These are phyloP conservation scores for Rhagoletis zephyria DNA, from an alignment of 1,140 invertebrate genomes.

Conservation along the genomic window DNA sequence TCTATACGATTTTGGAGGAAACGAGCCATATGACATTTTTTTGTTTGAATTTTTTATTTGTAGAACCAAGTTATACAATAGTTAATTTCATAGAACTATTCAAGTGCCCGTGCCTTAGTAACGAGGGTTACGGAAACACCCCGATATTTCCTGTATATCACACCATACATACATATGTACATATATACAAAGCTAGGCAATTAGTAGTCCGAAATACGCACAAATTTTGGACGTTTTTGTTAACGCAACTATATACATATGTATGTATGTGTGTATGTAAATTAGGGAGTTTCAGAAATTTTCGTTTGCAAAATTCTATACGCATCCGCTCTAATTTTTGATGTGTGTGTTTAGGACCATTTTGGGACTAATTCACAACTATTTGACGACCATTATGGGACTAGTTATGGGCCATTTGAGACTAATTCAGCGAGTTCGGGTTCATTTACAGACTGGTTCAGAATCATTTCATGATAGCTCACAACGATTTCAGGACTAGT, in stretches of 20 bases:
- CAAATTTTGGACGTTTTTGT: background rate
- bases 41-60: conserved; percentile 7
- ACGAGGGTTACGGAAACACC: conserved; percentile 29
- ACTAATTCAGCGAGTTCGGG: too few species aligned
- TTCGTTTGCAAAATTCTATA: too few species aligned
- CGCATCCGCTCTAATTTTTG: too few species aligned
- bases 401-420: too few species aligned
- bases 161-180: background rate
- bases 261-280: background rate
- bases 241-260: background rate
- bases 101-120: conserved; percentile 19
- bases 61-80: conserved; percentile 18
- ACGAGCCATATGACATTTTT: conserved; percentile 11
- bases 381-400: too few species aligned
- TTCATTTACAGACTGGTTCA: too few species aligned
- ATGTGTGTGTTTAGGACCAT: too few species aligned
- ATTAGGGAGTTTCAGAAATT: too few species aligned
- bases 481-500: too few species aligned
- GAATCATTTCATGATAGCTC: too few species aligned
- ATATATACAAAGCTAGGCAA: background rate
- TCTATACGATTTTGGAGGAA: background rate
- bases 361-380: too few species aligned
- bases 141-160: background rate
- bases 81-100: conserved; percentile 23
- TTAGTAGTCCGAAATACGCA: background rate